Conservation (phyloP, 2,888 invertebrate genomes). For the Busseola fusca region DNA sequence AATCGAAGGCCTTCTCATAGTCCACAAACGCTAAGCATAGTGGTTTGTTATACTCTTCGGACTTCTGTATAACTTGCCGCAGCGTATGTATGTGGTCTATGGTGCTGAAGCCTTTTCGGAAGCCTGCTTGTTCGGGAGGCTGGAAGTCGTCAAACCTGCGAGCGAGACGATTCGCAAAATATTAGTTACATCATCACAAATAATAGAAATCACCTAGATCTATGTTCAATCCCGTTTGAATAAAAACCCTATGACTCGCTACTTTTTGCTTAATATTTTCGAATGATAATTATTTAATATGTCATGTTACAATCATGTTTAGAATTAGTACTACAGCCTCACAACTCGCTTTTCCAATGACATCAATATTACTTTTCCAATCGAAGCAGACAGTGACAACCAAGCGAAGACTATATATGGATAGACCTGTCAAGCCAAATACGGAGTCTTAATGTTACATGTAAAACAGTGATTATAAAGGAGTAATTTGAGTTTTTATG, state of each 20-base stretch:
- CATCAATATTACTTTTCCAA: constrained; percentile 4
- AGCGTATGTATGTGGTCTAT: too few relatives aligned
- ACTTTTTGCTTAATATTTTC: neutral
- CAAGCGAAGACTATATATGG: constrained; percentile 1
- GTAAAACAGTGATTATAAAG: constrained; percentile 17
- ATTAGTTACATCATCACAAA: neutral
- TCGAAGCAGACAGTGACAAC: constrained; percentile 10
- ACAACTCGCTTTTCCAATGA: constrained; percentile 7
- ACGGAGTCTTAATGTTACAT: neutral
- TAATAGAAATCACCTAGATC: constrained; percentile 3
- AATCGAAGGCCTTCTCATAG: too few relatives aligned
- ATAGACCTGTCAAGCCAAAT: neutral
- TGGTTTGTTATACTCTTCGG: too few relatives aligned
- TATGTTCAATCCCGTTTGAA: neutral
- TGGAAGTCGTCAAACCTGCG: too few relatives aligned
- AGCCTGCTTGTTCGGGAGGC: too few relatives aligned
- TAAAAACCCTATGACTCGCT: neutral
- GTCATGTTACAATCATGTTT: neutral
- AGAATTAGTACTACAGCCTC: neutral
- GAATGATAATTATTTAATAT: constrained; percentile 8
- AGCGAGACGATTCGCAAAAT: too few relatives aligned
- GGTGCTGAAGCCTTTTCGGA: too few relatives aligned
- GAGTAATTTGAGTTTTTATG: constrained; percentile 29
- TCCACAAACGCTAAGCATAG: too few relatives aligned
- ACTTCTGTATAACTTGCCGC: too few relatives aligned